A percentile compares a stretch with the other conserved stretches of the same genome.
phyloP scores from a whole-genome alignment of 2,113 vertebrate species.

The Phylloscopus trochiloides region DNA sequence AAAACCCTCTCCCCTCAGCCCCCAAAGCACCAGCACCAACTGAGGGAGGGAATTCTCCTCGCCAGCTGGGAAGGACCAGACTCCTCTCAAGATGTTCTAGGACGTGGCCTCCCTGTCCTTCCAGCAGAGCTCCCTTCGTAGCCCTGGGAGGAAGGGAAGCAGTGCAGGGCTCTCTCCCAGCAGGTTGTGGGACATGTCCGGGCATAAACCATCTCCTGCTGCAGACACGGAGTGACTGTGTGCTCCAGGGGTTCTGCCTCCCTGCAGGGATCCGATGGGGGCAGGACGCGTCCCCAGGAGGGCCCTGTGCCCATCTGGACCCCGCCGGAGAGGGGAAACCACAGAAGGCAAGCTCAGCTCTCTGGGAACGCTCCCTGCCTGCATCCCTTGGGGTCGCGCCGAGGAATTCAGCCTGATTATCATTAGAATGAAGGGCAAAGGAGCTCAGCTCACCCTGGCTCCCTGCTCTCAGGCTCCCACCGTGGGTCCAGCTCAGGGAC shows the following conservation, averaged over 20 bases:
- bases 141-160: not conserved
- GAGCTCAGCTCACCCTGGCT: not conserved
- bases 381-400: not conserved
- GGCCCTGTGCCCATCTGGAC: not conserved
- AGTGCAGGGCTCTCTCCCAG: not conserved
- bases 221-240: accelerated
- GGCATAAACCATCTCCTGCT: not conserved
- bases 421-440: constrained; percentile 5
- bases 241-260: not conserved
- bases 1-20: not conserved
- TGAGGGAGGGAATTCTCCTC: not conserved
- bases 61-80: not conserved
- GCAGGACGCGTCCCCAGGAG: not conserved
- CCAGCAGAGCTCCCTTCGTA: accelerated
- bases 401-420: constrained; percentile 38
- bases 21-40: accelerated
- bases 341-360: not conserved
- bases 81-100: accelerated
- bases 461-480: not conserved
- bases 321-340: not conserved
- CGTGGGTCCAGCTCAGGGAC: not conserved
- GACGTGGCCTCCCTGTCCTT: not conserved
- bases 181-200: constrained; percentile 2
- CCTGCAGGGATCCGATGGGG: accelerated
- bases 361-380: not conserved